Evolutionary conservation across 2,113 vertebrate species (phyloP).

Genomic region (Azemiops feae): DNA sequence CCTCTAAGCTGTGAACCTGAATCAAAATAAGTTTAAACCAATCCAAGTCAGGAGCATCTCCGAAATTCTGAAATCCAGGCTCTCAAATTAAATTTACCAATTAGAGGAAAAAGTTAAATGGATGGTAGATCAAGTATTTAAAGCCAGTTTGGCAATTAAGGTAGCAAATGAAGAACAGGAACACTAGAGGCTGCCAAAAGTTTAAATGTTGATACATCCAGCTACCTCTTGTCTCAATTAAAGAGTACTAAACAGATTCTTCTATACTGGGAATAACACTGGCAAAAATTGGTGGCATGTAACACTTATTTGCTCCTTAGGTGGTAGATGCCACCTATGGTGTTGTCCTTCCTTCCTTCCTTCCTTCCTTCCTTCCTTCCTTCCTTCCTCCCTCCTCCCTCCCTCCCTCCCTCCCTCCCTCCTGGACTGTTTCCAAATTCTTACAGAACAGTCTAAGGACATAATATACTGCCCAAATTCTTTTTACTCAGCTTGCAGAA

Average conservation of each 20-base stretch:
- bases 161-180: background rate
- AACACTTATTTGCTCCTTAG: background rate
- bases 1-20: background rate
- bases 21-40: too few species aligned
- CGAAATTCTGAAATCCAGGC: background rate
- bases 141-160: background rate
- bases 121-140: background rate
- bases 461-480: background rate
- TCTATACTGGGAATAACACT: too few species aligned
- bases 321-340: background rate
- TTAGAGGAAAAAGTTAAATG: background rate
- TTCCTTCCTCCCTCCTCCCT: background rate
- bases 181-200: background rate
- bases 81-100: background rate
- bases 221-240: background rate
- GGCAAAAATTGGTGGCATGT: background rate
- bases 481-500: background rate
- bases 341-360: background rate
- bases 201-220: background rate
- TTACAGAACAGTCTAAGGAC: background rate
- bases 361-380: background rate
- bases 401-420: background rate
- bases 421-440: background rate
- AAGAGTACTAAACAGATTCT: background rate
- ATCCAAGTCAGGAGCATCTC: background rate